Conservation (phyloP, 2,113 vertebrate species). For the Piprites chloris region DNA sequence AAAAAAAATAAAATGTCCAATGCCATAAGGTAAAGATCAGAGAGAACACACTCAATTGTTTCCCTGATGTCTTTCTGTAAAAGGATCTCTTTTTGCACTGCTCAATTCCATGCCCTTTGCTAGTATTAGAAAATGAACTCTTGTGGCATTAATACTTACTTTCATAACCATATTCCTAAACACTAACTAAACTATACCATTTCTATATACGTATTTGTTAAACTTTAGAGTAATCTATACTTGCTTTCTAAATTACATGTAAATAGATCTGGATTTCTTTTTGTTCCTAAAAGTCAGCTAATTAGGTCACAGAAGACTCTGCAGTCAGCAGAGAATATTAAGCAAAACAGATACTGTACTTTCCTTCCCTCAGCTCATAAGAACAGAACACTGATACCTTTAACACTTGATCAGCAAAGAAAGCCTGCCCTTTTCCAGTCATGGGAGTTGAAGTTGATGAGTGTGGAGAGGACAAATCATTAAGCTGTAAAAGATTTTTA, state of each 20-base stretch:
- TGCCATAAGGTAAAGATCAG: not conserved
- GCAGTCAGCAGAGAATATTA: not conserved
- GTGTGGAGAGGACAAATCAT: constrained; percentile 72
- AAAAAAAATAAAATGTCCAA: not conserved
- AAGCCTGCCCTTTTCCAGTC: constrained; percentile 76
- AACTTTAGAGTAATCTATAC: not conserved
- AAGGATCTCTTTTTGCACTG: not conserved
- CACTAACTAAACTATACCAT: not conserved
- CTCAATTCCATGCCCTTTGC: not conserved
- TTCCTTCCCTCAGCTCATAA: not conserved
- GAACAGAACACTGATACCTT: constrained; percentile 60
- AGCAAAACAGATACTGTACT: not conserved
- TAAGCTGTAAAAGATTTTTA: constrained; percentile 62
- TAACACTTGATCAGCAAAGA: constrained; percentile 76
- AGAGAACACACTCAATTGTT: not conserved
- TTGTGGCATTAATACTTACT: not conserved
- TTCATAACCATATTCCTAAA: not conserved
- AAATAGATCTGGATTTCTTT: not conserved
- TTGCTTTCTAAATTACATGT: not conserved
- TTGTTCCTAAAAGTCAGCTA: not conserved
- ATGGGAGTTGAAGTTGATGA: constrained; percentile 79
- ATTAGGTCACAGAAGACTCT: not conserved
- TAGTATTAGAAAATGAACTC: not conserved
- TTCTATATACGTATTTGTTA: not conserved
- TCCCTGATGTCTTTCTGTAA: not conserved